These are phyloP conservation scores for Picus viridis DNA, from an alignment of 2,797 vertebrate species.

Conservation along the genomic window DNA sequence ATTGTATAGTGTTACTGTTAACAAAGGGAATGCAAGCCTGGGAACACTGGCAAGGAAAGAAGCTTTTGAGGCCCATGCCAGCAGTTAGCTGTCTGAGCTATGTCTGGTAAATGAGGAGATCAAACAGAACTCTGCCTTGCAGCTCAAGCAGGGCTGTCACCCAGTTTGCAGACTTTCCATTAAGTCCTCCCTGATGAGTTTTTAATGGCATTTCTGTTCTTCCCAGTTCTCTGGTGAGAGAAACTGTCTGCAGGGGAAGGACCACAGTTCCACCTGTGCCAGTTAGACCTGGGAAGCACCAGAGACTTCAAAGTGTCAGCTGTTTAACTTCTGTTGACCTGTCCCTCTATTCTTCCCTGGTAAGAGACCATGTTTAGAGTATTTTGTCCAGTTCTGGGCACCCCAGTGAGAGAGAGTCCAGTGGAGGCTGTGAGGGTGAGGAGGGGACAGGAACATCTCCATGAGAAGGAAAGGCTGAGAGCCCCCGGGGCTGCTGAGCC, in stretches of 20 bases:
- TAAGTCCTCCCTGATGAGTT: not conserved
- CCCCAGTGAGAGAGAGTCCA: too few species aligned
- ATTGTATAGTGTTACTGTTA: not conserved
- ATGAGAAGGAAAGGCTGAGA: too few species aligned
- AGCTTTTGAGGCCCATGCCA: constrained; percentile 36
- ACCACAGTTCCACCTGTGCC: not conserved
- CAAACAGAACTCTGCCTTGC: constrained; percentile 26
- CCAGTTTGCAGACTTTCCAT: not conserved
- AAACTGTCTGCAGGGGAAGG: not conserved
- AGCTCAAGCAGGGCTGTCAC: not conserved
- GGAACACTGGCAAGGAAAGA: constrained; percentile 2
- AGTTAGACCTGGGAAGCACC: not conserved
- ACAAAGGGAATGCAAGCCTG: not conserved
- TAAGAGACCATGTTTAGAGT: too few species aligned
- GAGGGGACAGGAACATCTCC: too few species aligned
- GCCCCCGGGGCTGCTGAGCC: too few species aligned
- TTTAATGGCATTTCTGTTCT: constrained; percentile 38
- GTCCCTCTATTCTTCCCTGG: too few species aligned
- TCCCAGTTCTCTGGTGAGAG: not conserved
- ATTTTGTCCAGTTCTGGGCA: too few species aligned
- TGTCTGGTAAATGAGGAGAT: constrained; percentile 19
- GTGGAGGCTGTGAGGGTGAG: too few species aligned
- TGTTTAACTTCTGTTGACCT: too few species aligned
- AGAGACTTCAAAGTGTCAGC: not conserved
- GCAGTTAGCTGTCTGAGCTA: constrained; percentile 18